A percentile compares a stretch with the other conserved stretches of the same genome.
Evolutionary conservation across 1,140 invertebrate species (phyloP).

Genomic region (Adoxophyes honmai): DNA sequence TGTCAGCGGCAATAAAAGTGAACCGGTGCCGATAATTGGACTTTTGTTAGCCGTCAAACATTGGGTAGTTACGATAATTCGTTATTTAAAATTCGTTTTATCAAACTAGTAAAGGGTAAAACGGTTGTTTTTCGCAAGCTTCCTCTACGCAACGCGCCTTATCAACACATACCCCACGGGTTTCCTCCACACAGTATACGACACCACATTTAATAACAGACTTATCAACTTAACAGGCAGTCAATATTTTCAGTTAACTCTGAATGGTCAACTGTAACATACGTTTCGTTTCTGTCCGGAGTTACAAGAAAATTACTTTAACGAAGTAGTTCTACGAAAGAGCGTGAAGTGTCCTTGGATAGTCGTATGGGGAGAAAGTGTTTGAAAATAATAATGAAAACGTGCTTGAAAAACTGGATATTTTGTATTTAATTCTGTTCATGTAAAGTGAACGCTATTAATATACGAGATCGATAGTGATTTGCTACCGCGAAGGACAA

Average conservation of each 20-base stretch:
- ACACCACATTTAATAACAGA: constrained; percentile 37
- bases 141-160: constrained; percentile 18
- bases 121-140: not conserved
- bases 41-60: no score
- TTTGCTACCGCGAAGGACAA: not conserved
- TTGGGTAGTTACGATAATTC: no score
- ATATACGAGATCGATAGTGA: constrained; percentile 5
- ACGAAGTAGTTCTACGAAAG: no score
- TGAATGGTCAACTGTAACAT: constrained; percentile 29
- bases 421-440: not conserved
- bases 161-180: constrained; percentile 35
- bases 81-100: no score
- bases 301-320: not conserved
- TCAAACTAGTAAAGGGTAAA: no score
- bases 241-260: constrained; percentile 44
- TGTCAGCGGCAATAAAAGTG: no score
- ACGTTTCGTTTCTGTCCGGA: not conserved
- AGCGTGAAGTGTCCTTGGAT: no score
- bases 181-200: constrained; percentile 28
- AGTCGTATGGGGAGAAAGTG: no score
- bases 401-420: not conserved
- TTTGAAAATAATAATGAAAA: not conserved
- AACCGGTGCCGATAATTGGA: no score
- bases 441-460: not conserved
- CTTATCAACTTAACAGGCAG: constrained; percentile 40